Percentiles rank a stretch among this genome's conserved stretches.
Evolutionary conservation across 1,140 invertebrate genomes (phyloP).

Genomic region (Aphis craccivora): DNA sequence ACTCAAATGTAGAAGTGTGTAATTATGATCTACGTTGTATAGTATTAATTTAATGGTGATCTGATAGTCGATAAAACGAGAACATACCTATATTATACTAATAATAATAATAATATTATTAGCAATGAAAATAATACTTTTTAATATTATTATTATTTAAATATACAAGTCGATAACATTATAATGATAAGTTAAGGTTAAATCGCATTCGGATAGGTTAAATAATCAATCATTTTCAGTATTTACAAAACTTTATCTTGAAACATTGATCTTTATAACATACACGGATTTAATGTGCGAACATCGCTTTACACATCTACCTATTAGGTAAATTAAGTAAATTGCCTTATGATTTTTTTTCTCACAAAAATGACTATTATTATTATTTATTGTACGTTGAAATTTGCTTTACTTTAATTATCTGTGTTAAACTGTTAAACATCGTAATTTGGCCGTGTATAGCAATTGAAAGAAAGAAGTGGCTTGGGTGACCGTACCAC

Average conservation of each 20-base stretch:
- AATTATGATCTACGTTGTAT: no score
- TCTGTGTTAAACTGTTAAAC: no score
- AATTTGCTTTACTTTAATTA: no score
- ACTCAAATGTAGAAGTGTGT: no score
- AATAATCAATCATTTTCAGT: background rate
- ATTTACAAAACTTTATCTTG: background rate
- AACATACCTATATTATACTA: background rate
- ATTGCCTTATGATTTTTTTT: background rate
- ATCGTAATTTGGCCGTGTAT: no score
- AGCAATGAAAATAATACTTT: no score
- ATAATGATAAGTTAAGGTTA: slow-evolving; percentile 3
- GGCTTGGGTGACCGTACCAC: no score
- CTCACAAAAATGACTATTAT: background rate
- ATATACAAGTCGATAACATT: background rate
- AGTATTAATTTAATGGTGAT: no score
- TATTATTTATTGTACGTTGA: no score
- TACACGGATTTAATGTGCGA: background rate
- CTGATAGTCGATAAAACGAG: background rate
- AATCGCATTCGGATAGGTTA: background rate
- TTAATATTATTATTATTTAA: background rate
- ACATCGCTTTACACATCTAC: background rate
- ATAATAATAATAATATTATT: no score
- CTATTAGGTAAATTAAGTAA: background rate
- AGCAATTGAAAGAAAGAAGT: no score
- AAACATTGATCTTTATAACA: background rate